Percentiles rank a stretch among this genome's conserved stretches.
Evolutionary conservation across 2,888 invertebrate species (phyloP).

Genomic region (Lissonota sp.): DNA sequence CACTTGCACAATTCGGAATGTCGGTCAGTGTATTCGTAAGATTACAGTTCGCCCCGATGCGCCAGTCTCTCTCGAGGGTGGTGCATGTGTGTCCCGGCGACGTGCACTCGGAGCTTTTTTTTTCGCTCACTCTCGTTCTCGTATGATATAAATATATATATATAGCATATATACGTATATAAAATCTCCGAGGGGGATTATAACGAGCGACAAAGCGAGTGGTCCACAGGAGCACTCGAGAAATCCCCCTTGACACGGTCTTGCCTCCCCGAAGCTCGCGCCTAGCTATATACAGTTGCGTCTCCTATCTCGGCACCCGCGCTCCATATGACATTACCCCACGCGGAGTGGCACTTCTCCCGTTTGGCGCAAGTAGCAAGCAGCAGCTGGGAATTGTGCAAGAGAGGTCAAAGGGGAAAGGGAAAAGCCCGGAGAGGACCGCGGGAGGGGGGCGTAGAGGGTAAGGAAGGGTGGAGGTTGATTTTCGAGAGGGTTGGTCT

Average conservation of each 20-base stretch:
- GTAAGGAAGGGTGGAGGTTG: not conserved
- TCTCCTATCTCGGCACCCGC: slow-evolving; percentile 46
- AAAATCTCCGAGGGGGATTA: slow-evolving; percentile 39
- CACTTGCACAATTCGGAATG: slow-evolving; percentile 13
- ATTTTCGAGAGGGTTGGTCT: slow-evolving; percentile 46
- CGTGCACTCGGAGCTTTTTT: slow-evolving; percentile 31
- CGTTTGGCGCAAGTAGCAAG: slow-evolving; percentile 24
- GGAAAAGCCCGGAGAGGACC: slow-evolving; percentile 8
- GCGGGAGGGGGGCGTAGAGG: not conserved
- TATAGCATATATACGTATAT: not conserved
- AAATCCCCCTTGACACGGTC: slow-evolving; percentile 69
- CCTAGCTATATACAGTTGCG: not conserved
- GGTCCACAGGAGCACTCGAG: slow-evolving; percentile 55
- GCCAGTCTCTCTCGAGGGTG: not conserved
- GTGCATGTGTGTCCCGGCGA: slow-evolving; percentile 25
- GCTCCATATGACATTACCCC: slow-evolving; percentile 41
- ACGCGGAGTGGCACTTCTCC: slow-evolving; percentile 55
- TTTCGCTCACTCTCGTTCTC: slow-evolving; percentile 2
- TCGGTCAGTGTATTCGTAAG: slow-evolving; percentile 43
- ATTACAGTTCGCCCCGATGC: slow-evolving; percentile 1
- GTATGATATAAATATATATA: not conserved
- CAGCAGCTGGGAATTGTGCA: slow-evolving; percentile 35
- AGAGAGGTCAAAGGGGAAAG: slow-evolving; percentile 25
- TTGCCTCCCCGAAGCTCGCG: slow-evolving; percentile 66
- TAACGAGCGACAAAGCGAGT: slow-evolving; percentile 64